phyloP scores from a whole-genome alignment of 2,888 invertebrate species.

The Carterocephalus palaemon region DNA sequence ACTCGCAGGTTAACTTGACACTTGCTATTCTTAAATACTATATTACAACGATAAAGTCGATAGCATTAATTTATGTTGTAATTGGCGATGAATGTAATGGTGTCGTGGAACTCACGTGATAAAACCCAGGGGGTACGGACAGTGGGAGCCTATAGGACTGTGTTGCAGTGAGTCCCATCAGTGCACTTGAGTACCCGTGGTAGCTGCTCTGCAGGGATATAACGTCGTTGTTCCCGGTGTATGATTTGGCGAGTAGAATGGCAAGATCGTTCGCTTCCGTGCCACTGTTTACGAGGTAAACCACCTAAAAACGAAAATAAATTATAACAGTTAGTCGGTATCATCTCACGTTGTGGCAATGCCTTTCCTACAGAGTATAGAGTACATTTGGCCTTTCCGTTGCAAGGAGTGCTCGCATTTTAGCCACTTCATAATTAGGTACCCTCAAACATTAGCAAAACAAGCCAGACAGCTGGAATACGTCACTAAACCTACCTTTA shows the following conservation, averaged over 20 bases:
- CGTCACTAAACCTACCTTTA: constrained; percentile 88
- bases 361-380: no score
- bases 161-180: constrained; percentile 90
- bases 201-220: constrained; percentile 93
- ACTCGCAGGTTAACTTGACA: no score
- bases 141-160: constrained; percentile 88
- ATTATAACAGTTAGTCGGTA: not conserved
- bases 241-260: constrained; percentile 88
- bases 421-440: no score
- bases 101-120: constrained; percentile 84
- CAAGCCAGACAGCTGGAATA: no score
- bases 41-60: no score
- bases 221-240: constrained; percentile 91
- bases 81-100: no score
- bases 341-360: not conserved
- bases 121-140: constrained; percentile 84
- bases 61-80: no score
- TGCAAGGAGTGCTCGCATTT: no score
- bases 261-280: constrained; percentile 99
- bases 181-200: constrained; percentile 93
- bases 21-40: no score
- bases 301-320: constrained; percentile 79
- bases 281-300: constrained; percentile 97
- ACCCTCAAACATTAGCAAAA: no score
- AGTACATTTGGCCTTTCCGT: no score